Conservation (phyloP, 2,888 invertebrate species). For the Drosophila birchii region DNA sequence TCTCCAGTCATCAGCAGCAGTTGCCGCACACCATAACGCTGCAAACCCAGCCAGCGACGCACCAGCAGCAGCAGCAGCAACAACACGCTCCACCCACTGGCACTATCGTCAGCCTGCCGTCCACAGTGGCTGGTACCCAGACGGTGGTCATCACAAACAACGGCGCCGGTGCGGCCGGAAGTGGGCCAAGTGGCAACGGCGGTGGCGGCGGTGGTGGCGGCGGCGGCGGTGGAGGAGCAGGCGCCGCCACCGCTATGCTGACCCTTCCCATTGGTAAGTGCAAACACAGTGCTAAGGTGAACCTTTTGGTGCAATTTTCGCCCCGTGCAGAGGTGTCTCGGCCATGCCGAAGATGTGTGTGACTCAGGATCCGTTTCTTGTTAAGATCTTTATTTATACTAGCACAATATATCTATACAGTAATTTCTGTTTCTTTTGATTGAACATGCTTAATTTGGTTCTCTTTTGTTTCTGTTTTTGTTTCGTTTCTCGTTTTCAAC, state of each 20-base stretch:
- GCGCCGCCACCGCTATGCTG: slow-evolving; percentile 85
- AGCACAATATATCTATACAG: slow-evolving; percentile 39
- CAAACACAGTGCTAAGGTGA: background rate
- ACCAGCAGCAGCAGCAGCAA: slow-evolving; percentile 80
- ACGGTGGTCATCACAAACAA: slow-evolving; percentile 84
- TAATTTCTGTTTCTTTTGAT: slow-evolving; percentile 53
- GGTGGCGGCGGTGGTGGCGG: slow-evolving; percentile 26
- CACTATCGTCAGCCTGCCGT: slow-evolving; percentile 85
- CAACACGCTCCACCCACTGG: slow-evolving; percentile 84
- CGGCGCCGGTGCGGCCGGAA: slow-evolving; percentile 46
- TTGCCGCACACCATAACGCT: slow-evolving; percentile 82
- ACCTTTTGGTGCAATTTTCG: background rate
- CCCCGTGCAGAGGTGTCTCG: slow-evolving; percentile 8
- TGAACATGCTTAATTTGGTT: slow-evolving; percentile 77
- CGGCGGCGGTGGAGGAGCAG: slow-evolving; percentile 50
- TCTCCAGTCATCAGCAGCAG: slow-evolving; percentile 84
- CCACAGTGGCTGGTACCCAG: slow-evolving; percentile 82
- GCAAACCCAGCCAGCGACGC: slow-evolving; percentile 76
- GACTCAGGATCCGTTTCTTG: slow-evolving; percentile 30
- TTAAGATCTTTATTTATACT: slow-evolving; percentile 30
- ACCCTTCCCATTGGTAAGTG: slow-evolving; percentile 87
- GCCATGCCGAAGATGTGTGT: slow-evolving; percentile 27
- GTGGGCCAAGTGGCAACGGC: slow-evolving; percentile 36
- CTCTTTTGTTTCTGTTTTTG: slow-evolving; percentile 68
- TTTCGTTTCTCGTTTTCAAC: slow-evolving; percentile 64